A percentile compares a stretch with the other conserved stretches of the same genome.
These are phyloP conservation scores for Eublepharis macularius DNA, from an alignment of 2,113 vertebrate species.

Conservation along the genomic window DNA sequence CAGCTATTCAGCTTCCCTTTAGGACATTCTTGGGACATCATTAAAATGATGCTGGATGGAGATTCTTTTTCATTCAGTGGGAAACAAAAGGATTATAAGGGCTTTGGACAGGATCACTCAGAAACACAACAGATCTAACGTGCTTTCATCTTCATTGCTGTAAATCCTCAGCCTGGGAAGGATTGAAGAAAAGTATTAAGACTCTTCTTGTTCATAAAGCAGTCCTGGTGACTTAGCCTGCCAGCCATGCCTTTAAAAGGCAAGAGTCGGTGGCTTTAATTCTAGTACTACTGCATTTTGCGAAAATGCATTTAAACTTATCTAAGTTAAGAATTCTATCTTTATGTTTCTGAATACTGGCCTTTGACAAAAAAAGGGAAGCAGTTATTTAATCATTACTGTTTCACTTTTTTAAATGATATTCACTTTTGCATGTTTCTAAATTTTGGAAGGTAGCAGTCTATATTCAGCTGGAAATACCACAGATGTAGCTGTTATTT, in stretches of 20 bases:
- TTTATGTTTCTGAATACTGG: conserved; percentile 60
- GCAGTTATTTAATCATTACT: conserved; percentile 60
- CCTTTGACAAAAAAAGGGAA: conserved; percentile 57
- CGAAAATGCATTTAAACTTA: conserved; percentile 67
- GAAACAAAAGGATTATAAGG: conserved; percentile 80
- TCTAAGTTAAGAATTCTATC: conserved; percentile 58
- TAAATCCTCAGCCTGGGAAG: conserved; percentile 66
- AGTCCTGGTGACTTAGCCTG: conserved; percentile 55
- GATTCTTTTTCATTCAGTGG: conserved; percentile 55
- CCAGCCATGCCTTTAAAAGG: conserved; percentile 51
- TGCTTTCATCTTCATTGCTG: conserved; percentile 78
- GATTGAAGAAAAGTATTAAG: conserved; percentile 20
- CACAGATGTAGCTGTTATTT: neutral
- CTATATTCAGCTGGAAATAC: neutral
- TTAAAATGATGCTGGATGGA: neutral
- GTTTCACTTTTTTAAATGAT: neutral
- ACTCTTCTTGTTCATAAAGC: conserved; percentile 52
- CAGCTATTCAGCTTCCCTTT: conserved; percentile 30
- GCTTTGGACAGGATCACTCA: conserved; percentile 75
- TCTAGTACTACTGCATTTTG: conserved; percentile 49
- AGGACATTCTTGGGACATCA: conserved; percentile 32
- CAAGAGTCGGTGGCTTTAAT: conserved; percentile 49
- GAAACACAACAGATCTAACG: conserved; percentile 70
- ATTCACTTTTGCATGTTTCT: neutral
- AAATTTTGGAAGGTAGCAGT: neutral